Evolutionary conservation across 1,140 invertebrate species (phyloP), one percentile per base, ranked within the genome.

Genomic region (Agrilus planipennis): DNA sequence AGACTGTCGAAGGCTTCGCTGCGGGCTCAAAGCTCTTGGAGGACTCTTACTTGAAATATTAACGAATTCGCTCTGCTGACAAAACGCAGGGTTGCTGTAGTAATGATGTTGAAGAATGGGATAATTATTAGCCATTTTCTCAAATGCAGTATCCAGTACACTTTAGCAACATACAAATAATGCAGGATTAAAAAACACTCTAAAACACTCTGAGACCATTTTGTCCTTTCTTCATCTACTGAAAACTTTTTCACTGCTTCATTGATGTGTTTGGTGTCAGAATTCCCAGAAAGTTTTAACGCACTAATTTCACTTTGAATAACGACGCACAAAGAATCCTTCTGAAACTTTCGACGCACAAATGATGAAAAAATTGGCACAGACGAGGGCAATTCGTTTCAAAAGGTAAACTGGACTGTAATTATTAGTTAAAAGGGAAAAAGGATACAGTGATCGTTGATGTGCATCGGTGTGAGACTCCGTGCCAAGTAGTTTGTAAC

Each of bases 51-150:
- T 29, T 16, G 16, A 32, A 19, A 10, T 60, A 50, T 65, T 67
- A 11, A 65, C 58, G 31, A 72, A 77, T 53, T 84, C 81, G 51
- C 79, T 82, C 60, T 82, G 76, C 11, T 76, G 71, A 54, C 79
- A 82, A 50, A 84, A 84, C 0, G 80, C 80, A 11, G 79, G 79
- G 51, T 84, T 84, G 1, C 77, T 76, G 53, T 84, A 83, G 49
- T 77, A 61, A 43, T 58, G 53, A 21, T 39, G 42, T 38, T 50
- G 44, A 3, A n/a, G n/a, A n/a, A n/a, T n/a, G n/a, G 17, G 9
- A 21, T 30, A 4, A 14, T 46, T 21, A 48, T 53, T 49, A 52
- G 55, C 17, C 20, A 47, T 41, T 15, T 30, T 34, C n/a, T 21
- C 16, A 14, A 17, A 16, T 21, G 10, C 0, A 1, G 17, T 29